Conservation (phyloP, 2,797 vertebrate species). For the Pelodytes ibericus region DNA sequence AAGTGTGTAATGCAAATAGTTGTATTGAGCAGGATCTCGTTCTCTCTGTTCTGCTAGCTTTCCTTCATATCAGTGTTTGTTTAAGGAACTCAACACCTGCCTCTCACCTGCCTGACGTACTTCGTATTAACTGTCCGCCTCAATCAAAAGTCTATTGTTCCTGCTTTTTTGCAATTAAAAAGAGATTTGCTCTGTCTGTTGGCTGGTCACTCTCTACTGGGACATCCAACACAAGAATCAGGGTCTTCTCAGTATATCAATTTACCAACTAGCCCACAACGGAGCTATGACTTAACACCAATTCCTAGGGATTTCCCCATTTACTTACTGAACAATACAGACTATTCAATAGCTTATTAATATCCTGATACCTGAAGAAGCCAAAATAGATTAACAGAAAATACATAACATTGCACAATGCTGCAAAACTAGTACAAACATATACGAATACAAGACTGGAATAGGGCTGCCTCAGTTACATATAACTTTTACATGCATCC, state of each 20-base stretch:
- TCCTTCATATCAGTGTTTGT: conserved; percentile 19
- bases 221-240: conserved; percentile 19
- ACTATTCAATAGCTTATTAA: no score
- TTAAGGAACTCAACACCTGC: conserved; percentile 32
- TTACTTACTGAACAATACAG: background rate
- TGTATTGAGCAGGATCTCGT: background rate
- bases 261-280: background rate
- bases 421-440: no score
- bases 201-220: background rate
- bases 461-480: no score
- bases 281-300: no score
- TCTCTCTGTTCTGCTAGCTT: background rate
- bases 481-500: no score
- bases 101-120: conserved; percentile 40
- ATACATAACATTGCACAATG: no score
- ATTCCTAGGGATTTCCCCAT: background rate
- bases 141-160: conserved; percentile 25
- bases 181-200: conserved; percentile 24
- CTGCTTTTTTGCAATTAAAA: conserved; percentile 31
- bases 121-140: background rate
- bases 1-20: background rate
- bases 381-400: no score
- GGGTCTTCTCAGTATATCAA: conserved; percentile 17
- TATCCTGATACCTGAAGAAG: no score
- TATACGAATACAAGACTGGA: no score